Conservation (phyloP, 2,797 vertebrate species). For the Chanos chanos region DNA sequence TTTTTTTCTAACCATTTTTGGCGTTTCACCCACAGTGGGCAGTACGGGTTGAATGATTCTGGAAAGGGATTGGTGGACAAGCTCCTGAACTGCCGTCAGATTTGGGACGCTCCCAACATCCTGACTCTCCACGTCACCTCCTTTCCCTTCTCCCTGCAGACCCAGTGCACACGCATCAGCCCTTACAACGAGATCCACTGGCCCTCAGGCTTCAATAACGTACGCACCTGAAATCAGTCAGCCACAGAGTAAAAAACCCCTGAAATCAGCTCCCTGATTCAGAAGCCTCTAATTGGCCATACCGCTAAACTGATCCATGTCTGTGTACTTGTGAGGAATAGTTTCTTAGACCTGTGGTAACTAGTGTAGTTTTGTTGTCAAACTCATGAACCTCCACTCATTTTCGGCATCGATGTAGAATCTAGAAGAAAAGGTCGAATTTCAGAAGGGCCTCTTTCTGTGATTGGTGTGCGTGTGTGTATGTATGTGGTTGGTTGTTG, state of each 20-base stretch:
- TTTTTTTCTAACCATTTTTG: not conserved
- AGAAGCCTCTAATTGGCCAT: too few species aligned
- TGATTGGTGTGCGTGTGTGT: not conserved
- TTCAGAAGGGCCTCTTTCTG: too few species aligned
- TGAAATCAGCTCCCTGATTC: too few species aligned
- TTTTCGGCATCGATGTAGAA: too few species aligned
- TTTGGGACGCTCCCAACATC: slow-evolving; percentile 90
- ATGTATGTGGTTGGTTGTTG: not conserved
- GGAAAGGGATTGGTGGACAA: slow-evolving; percentile 83
- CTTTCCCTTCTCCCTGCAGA: slow-evolving; percentile 93
- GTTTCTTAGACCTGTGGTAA: too few species aligned
- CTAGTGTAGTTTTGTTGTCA: too few species aligned
- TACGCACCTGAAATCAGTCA: slow-evolving; percentile 63
- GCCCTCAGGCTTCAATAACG: slow-evolving; percentile 86
- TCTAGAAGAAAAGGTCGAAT: too few species aligned
- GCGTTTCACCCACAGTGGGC: too few species aligned
- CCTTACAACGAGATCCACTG: slow-evolving; percentile 99
- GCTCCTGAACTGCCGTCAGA: slow-evolving; percentile 88
- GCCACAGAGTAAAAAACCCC: too few species aligned
- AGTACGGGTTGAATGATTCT: slow-evolving; percentile 68
- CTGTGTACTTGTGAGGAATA: too few species aligned
- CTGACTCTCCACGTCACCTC: slow-evolving; percentile 94
- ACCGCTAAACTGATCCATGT: too few species aligned
- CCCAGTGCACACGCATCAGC: slow-evolving; percentile 90
- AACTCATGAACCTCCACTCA: too few species aligned